These are phyloP conservation scores for Drosophila oshimai DNA, from an alignment of 1,140 invertebrate species.

Conservation along the genomic window DNA sequence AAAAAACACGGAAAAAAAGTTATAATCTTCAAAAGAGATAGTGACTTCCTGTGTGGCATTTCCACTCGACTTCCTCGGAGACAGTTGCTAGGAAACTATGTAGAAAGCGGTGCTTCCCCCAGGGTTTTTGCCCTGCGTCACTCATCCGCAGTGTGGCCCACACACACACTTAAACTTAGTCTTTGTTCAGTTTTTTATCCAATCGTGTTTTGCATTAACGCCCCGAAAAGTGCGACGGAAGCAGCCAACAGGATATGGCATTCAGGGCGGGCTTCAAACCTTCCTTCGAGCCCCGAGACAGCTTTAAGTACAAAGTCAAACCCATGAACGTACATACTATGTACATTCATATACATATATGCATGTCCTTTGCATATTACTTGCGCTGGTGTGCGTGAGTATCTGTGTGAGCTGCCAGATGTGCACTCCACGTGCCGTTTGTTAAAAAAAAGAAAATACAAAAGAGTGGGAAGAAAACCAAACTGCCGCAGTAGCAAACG, in stretches of 20 bases:
- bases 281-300: constrained; percentile 25
- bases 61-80: constrained; percentile 24
- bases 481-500: constrained; percentile 48
- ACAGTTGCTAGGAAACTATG: constrained; percentile 21
- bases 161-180: neutral
- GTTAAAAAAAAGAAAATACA: constrained; percentile 16
- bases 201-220: constrained; percentile 47
- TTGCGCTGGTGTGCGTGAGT: constrained; percentile 1
- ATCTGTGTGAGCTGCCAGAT: constrained; percentile 51
- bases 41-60: constrained; percentile 21
- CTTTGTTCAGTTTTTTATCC: constrained; percentile 42
- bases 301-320: constrained; percentile 74
- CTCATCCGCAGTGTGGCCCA: constrained; percentile 13
- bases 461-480: neutral
- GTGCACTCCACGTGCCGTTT: constrained; percentile 68
- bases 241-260: constrained; percentile 62
- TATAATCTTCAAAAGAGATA: constrained; percentile 4
- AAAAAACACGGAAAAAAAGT: neutral
- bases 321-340: constrained; percentile 16
- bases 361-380: constrained; percentile 44
- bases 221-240: constrained; percentile 66
- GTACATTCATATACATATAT: neutral
- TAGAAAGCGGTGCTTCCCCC: neutral
- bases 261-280: constrained; percentile 31
- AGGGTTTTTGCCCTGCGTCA: constrained; percentile 11